A percentile compares a stretch with the other conserved stretches of the same genome.
These are phyloP conservation scores for Python bivittatus DNA, from an alignment of 2,113 vertebrate species.

Conservation along the genomic window DNA sequence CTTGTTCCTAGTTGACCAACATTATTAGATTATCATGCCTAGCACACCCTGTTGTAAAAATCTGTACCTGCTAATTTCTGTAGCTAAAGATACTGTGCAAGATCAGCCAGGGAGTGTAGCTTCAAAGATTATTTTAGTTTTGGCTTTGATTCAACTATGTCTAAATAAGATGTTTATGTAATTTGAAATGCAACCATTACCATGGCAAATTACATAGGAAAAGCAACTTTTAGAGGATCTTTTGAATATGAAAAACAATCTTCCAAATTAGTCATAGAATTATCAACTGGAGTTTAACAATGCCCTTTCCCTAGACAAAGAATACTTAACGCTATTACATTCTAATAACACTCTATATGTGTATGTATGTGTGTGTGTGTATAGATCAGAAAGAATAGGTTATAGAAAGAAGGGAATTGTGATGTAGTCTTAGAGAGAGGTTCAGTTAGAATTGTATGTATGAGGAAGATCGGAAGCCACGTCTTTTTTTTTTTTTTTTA, in stretches of 20 bases:
- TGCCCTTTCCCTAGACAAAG: background rate
- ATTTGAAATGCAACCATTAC: background rate
- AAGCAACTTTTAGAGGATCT: background rate
- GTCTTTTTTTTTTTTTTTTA: too few relatives aligned
- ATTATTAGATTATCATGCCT: too few relatives aligned
- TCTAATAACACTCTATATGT: background rate
- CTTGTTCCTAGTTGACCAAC: background rate
- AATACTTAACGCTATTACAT: background rate
- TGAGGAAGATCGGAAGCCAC: too few relatives aligned
- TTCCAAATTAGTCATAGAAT: background rate
- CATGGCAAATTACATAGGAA: background rate
- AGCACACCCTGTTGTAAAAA: background rate
- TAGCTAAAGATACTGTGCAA: background rate
- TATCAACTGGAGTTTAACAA: background rate
- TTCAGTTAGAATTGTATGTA: too few relatives aligned
- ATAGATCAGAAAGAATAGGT: too few relatives aligned
- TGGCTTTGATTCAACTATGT: background rate
- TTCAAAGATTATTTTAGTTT: background rate
- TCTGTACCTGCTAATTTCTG: background rate
- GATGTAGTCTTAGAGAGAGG: too few relatives aligned
- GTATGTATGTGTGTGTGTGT: too few relatives aligned
- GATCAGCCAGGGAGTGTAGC: background rate
- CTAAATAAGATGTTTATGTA: background rate
- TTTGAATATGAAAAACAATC: too few relatives aligned
- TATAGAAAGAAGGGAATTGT: too few relatives aligned